A percentile compares a stretch with the other conserved stretches of the same genome.
Conservation (phyloP, 2,888 invertebrate species). For the Rhabditophanes sp. region DNA sequence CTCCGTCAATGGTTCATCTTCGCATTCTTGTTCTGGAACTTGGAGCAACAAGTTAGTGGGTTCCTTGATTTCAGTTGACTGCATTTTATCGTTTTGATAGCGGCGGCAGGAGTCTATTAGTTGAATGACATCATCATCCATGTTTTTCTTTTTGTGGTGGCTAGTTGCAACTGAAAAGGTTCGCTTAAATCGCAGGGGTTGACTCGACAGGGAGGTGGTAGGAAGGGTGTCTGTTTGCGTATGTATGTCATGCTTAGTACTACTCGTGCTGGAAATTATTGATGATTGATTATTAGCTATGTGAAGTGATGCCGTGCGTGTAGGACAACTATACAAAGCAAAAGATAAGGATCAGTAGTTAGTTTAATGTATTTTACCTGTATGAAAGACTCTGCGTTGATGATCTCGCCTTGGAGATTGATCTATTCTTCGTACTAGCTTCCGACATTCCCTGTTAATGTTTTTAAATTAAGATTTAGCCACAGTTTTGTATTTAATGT, state of each 20-base stretch:
- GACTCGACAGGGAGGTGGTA: constrained; percentile 11
- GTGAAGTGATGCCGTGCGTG: constrained; percentile 21
- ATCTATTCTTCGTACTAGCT: no score
- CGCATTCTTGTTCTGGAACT: constrained; percentile 1
- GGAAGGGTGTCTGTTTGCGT: not conserved
- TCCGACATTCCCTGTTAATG: no score
- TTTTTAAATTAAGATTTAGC: no score
- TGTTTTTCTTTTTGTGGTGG: constrained; percentile 17
- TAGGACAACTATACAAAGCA: constrained; percentile 20
- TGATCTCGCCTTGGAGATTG: no score
- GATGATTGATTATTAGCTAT: constrained; percentile 14
- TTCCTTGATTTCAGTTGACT: no score
- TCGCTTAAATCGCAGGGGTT: constrained; percentile 19
- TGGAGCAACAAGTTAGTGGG: constrained; percentile 30
- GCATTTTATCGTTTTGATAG: no score
- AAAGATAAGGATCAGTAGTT: no score
- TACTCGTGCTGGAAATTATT: not conserved
- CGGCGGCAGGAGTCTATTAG: constrained; percentile 38
- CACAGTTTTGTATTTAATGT: no score
- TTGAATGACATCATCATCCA: constrained; percentile 40
- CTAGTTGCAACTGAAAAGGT: constrained; percentile 34
- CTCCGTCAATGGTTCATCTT: constrained; percentile 8
- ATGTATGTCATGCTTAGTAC: not conserved
- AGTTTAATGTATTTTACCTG: constrained; percentile 5
- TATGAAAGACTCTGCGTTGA: not conserved